A percentile compares a stretch with the other conserved stretches of the same genome.
These are phyloP conservation scores for Psylliodes chrysocephalus DNA, from an alignment of 2,888 invertebrate genomes.

Conservation along the genomic window DNA sequence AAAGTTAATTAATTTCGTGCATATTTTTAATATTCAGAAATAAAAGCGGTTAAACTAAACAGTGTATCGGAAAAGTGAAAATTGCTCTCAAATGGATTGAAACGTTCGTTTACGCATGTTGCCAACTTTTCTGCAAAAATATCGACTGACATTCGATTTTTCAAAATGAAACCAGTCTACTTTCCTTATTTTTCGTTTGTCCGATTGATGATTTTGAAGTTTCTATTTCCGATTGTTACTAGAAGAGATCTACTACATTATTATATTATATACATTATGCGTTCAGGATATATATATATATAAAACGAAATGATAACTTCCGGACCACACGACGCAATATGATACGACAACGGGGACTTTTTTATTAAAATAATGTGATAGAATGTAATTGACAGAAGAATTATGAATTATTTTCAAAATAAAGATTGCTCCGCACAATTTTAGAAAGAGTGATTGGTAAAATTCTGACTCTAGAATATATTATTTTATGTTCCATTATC, in stretches of 20 bases:
- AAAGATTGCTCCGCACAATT: slow-evolving; percentile 8
- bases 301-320: slow-evolving; percentile 23
- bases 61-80: too few relatives aligned
- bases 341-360: slow-evolving; percentile 15
- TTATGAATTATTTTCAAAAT: slow-evolving; percentile 8
- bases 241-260: slow-evolving; percentile 1
- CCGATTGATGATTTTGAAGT: slow-evolving; percentile 11
- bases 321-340: slow-evolving; percentile 15
- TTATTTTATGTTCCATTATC: too few relatives aligned
- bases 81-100: too few relatives aligned
- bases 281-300: too few relatives aligned
- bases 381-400: slow-evolving; percentile 1
- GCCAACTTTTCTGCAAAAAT: slow-evolving; percentile 6
- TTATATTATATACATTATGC: slow-evolving; percentile 6
- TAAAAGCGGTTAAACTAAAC: too few relatives aligned
- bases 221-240: slow-evolving; percentile 20
- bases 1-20: too few relatives aligned
- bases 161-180: slow-evolving; percentile 11
- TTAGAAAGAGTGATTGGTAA: background rate
- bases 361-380: slow-evolving; percentile 19
- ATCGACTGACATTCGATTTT: background rate
- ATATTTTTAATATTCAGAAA: too few relatives aligned
- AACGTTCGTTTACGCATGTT: background rate
- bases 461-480: background rate
- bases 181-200: slow-evolving; percentile 20